Evolutionary conservation across 2,888 invertebrate species (phyloP).

Genomic region (Phrixothrix hirtus): DNA sequence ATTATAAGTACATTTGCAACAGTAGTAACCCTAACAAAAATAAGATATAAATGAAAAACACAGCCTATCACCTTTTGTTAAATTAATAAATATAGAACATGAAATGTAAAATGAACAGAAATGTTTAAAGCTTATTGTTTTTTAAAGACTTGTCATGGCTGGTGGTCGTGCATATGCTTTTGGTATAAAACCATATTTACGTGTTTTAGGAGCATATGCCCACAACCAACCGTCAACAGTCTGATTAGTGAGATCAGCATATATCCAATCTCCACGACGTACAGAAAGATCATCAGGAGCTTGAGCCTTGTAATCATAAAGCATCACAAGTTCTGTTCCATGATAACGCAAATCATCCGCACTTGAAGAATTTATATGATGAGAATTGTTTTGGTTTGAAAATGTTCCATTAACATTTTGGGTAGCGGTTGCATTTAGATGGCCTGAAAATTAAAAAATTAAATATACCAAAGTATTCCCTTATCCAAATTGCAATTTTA

Average conservation of each 20-base stretch:
- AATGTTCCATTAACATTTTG: slow-evolving; percentile 45
- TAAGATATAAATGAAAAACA: no score
- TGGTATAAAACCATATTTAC: slow-evolving; percentile 93
- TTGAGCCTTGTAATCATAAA: slow-evolving; percentile 94
- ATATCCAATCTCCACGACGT: slow-evolving; percentile 91
- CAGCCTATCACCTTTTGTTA: not conserved
- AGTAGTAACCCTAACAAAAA: no score
- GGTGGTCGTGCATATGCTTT: slow-evolving; percentile 92
- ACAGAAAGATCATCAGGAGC: slow-evolving; percentile 92
- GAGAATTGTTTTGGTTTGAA: slow-evolving; percentile 45
- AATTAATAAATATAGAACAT: not conserved
- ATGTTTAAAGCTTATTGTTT: not conserved
- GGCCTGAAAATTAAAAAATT: slow-evolving; percentile 46
- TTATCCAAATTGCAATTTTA: no score
- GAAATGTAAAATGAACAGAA: not conserved
- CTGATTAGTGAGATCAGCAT: slow-evolving; percentile 90
- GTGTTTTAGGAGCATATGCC: slow-evolving; percentile 91
- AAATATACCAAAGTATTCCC: not conserved
- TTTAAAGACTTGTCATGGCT: slow-evolving; percentile 83
- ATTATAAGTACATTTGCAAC: no score
- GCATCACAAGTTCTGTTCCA: slow-evolving; percentile 90
- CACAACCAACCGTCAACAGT: slow-evolving; percentile 94
- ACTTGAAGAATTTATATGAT: slow-evolving; percentile 46
- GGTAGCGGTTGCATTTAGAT: slow-evolving; percentile 54
- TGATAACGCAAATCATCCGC: slow-evolving; percentile 75